Conservation (phyloP, 2,797 vertebrate genomes). For the Lindbergichthys nudifrons region DNA sequence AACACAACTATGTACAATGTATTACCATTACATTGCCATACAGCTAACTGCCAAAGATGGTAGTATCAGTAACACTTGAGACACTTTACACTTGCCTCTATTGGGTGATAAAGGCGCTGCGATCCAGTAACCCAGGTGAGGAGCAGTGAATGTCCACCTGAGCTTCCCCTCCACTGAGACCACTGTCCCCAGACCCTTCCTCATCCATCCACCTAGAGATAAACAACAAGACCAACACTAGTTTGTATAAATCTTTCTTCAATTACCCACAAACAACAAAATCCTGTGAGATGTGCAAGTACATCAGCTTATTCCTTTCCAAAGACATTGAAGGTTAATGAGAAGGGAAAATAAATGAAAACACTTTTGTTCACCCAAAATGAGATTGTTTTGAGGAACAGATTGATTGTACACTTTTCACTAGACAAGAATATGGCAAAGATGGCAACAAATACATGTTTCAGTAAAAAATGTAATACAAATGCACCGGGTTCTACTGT, state of each 20-base stretch:
- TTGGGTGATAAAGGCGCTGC: slow-evolving; percentile 87
- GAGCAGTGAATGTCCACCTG: slow-evolving; percentile 89
- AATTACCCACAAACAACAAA: background rate
- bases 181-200: slow-evolving; percentile 87
- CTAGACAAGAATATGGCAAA: background rate
- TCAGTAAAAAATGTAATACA: background rate
- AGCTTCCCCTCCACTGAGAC: slow-evolving; percentile 79
- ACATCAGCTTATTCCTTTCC: background rate
- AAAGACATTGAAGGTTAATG: background rate
- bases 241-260: background rate
- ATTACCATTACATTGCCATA: background rate
- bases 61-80: background rate
- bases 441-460: background rate
- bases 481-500: background rate
- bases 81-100: slow-evolving; percentile 78
- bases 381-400: background rate
- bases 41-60: no score
- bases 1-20: background rate
- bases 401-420: background rate
- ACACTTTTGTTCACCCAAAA: background rate
- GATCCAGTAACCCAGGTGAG: slow-evolving; percentile 92
- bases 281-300: background rate
- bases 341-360: background rate
- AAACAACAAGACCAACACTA: background rate
- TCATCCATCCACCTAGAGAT: slow-evolving; percentile 90